Evolutionary conservation across 2,888 invertebrate genomes (phyloP).

Genomic region (Drosophila atroscutellata): DNA sequence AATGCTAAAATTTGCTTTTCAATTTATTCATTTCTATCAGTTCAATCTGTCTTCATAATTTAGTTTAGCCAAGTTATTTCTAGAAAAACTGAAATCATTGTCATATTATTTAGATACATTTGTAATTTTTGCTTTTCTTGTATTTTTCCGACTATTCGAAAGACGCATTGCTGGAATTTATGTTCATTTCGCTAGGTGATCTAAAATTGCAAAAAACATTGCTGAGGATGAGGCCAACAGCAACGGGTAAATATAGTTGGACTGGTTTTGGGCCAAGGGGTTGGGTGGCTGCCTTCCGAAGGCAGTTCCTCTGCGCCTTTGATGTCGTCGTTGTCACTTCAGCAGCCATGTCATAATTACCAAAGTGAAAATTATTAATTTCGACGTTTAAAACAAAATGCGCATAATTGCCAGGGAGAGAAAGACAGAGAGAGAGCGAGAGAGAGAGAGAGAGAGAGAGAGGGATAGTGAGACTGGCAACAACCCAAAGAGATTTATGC

Average conservation of each 20-base stretch:
- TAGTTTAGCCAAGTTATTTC: background rate
- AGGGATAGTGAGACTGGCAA: background rate
- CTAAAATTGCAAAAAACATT: conserved; percentile 27
- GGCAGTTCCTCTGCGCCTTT: conserved; percentile 56
- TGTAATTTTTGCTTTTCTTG: background rate
- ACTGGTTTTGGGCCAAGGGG: background rate
- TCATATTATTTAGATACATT: background rate
- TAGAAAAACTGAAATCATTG: background rate
- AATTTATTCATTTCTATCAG: background rate
- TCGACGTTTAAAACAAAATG: conserved; percentile 81
- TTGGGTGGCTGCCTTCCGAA: conserved; percentile 11
- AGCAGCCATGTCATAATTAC: conserved; percentile 80
- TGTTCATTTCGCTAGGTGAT: conserved; percentile 36
- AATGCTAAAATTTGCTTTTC: background rate
- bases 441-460: background rate
- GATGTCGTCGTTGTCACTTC: conserved; percentile 82
- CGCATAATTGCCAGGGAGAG: conserved; percentile 73
- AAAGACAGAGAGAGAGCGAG: conserved; percentile 13
- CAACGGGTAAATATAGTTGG: conserved; percentile 11
- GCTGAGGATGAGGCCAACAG: conserved; percentile 6
- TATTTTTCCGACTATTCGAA: background rate
- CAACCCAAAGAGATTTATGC: conserved; percentile 69
- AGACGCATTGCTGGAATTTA: conserved; percentile 46
- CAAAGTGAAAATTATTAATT: conserved; percentile 82
- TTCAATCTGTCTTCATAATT: background rate